Percentiles rank a stretch among this genome's conserved stretches.
Evolutionary conservation across 92 coral and sea anemone species (phyloP).

Genomic region (Parazoanthus atlanticus): DNA sequence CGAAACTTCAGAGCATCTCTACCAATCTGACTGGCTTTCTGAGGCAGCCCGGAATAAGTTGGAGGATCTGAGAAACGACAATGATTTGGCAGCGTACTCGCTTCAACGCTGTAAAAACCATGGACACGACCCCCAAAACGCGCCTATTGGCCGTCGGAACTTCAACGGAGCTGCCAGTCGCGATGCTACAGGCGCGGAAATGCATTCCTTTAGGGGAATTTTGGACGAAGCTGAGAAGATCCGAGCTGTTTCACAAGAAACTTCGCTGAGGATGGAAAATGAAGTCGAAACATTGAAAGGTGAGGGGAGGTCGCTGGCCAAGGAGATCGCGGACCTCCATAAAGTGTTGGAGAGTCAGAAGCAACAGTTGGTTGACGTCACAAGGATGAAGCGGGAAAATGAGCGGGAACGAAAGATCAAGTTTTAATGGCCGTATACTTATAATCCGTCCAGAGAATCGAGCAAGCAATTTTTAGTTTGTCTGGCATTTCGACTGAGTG

Average conservation of each 20-base stretch:
- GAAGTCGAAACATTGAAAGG: constrained; percentile 60
- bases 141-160: background rate
- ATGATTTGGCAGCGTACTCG: constrained; percentile 31
- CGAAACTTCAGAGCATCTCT: constrained; percentile 59
- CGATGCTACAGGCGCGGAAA: background rate
- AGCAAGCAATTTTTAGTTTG: no score
- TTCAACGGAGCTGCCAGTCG: background rate
- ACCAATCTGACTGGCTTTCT: constrained; percentile 61
- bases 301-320: constrained; percentile 77
- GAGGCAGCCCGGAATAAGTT: constrained; percentile 58
- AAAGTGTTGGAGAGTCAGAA: constrained; percentile 74
- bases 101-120: constrained; percentile 7
- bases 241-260: constrained; percentile 52
- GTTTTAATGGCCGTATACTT: background rate
- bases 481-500: no score
- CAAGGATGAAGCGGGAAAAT: constrained; percentile 60
- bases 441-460: no score
- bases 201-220: constrained; percentile 32
- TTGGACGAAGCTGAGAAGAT: constrained; percentile 71
- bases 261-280: constrained; percentile 73
- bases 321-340: constrained; percentile 74
- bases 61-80: constrained; percentile 31
- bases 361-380: constrained; percentile 53
- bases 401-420: constrained; percentile 38
- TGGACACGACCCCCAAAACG: background rate